phyloP scores from a whole-genome alignment of 2,797 vertebrate genomes.

The Lacerta agilis region DNA sequence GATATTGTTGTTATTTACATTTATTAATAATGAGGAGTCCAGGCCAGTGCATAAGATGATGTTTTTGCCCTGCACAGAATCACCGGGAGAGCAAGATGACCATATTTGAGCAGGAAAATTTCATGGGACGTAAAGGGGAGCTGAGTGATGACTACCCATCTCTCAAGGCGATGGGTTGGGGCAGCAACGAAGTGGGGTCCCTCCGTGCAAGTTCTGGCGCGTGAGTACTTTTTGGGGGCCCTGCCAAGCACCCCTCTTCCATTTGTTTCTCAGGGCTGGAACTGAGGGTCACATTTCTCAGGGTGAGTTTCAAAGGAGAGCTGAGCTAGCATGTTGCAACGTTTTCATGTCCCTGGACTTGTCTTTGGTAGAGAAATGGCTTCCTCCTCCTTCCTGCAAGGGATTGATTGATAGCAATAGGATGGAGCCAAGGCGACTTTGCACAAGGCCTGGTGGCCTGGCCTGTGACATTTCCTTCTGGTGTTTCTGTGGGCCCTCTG shows the following conservation, averaged over 20 bases:
- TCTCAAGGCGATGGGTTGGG: conserved; percentile 94
- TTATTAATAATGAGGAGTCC: too few relatives aligned
- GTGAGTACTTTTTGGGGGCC: conserved; percentile 78
- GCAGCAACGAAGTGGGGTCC: conserved; percentile 90
- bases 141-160: conserved; percentile 92
- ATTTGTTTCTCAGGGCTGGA: background rate
- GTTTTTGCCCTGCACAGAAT: conserved; percentile 74
- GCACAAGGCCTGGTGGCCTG: too few relatives aligned
- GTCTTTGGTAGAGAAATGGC: too few relatives aligned
- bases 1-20: too few relatives aligned
- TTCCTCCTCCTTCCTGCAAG: background rate
- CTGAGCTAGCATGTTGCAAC: too few relatives aligned
- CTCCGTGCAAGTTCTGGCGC: conserved; percentile 88
- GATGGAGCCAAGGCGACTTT: too few relatives aligned
- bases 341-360: too few relatives aligned
- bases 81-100: conserved; percentile 88
- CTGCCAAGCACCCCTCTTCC: background rate
- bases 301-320: too few relatives aligned
- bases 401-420: too few relatives aligned
- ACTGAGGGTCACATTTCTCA: background rate
- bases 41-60: background rate
- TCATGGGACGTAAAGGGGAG: conserved; percentile 90
- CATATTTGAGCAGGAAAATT: conserved; percentile 92
- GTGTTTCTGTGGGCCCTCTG: too few relatives aligned
- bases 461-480: too few relatives aligned